A percentile compares a stretch with the other conserved stretches of the same genome.
phyloP scores from a whole-genome alignment of 2,797 vertebrate genomes.

The Danio jaintianensis region DNA sequence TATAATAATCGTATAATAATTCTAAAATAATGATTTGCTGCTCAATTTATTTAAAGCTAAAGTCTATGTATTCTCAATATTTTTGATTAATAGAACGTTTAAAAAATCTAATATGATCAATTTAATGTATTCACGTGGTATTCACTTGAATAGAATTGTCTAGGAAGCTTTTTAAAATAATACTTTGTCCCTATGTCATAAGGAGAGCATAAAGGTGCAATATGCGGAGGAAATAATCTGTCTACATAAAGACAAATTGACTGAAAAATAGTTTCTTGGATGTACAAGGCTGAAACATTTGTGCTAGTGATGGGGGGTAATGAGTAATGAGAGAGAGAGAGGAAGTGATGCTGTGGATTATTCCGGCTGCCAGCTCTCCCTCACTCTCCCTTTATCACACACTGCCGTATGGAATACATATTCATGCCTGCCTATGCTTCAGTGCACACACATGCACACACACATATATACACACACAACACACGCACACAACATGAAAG shows the following conservation, averaged over 20 bases:
- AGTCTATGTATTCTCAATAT: too few relatives aligned
- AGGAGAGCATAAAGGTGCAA: background rate
- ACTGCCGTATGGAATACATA: slow-evolving; percentile 35
- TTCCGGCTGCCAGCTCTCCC: slow-evolving; percentile 28
- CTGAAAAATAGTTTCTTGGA: slow-evolving; percentile 1
- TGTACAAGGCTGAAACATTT: slow-evolving; percentile 19
- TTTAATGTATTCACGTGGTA: too few relatives aligned
- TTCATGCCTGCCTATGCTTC: slow-evolving; percentile 29
- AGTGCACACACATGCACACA: slow-evolving; percentile 3
- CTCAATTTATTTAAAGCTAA: too few relatives aligned
- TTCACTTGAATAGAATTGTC: too few relatives aligned
- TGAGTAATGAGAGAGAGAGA: slow-evolving; percentile 36
- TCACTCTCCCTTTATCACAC: background rate
- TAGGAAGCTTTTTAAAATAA: too few relatives aligned
- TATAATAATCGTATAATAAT: too few relatives aligned
- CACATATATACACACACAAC: background rate
- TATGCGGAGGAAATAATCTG: background rate
- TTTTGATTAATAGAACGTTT: too few relatives aligned
- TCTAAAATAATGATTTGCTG: too few relatives aligned
- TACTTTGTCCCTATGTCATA: background rate
- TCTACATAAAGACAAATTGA: slow-evolving; percentile 20
- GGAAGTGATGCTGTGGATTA: slow-evolving; percentile 14
- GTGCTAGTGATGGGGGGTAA: slow-evolving; percentile 34
- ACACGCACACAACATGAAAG: slow-evolving; percentile 18
- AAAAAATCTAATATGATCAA: too few relatives aligned